Percentiles rank a stretch among this genome's conserved stretches.
Conservation (phyloP, 2,888 invertebrate species). For the Thera obeliscata region DNA sequence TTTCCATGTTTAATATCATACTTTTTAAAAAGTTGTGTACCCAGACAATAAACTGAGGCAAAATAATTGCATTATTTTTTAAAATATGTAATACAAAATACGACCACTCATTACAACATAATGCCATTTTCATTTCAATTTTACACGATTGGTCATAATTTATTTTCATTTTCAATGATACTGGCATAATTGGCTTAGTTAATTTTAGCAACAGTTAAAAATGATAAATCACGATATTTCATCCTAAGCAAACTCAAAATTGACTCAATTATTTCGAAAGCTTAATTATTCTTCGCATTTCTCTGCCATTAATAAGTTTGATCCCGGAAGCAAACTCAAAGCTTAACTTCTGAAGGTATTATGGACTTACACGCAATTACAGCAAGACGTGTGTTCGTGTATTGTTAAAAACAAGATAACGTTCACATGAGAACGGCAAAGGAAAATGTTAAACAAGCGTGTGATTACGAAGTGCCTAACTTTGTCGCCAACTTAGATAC, state of each 20-base stretch:
- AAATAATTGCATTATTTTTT: too few relatives aligned
- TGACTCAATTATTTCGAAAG: not conserved
- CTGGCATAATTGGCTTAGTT: too few relatives aligned
- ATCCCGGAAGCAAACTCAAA: constrained; percentile 1
- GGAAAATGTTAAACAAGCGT: constrained; percentile 14
- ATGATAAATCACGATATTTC: not conserved
- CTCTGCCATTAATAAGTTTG: constrained; percentile 11
- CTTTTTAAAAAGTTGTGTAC: too few relatives aligned
- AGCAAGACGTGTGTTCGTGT: constrained; percentile 5
- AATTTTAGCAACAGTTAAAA: too few relatives aligned
- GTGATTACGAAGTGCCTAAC: constrained; percentile 17
- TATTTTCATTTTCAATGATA: too few relatives aligned
- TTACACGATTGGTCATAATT: too few relatives aligned
- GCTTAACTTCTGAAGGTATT: constrained; percentile 18
- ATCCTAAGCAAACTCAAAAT: constrained; percentile 1
- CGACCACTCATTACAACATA: too few relatives aligned
- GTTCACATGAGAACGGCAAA: constrained; percentile 6
- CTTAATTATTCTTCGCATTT: constrained; percentile 5
- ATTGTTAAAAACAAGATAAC: constrained; percentile 19
- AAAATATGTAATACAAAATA: too few relatives aligned
- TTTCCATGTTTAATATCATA: too few relatives aligned
- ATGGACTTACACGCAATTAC: constrained; percentile 11
- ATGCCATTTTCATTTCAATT: too few relatives aligned
- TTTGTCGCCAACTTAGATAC: constrained; percentile 17
- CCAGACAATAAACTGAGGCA: too few relatives aligned